Conservation (phyloP, 2,797 vertebrate genomes). For the Falco novaeseelandiae region DNA sequence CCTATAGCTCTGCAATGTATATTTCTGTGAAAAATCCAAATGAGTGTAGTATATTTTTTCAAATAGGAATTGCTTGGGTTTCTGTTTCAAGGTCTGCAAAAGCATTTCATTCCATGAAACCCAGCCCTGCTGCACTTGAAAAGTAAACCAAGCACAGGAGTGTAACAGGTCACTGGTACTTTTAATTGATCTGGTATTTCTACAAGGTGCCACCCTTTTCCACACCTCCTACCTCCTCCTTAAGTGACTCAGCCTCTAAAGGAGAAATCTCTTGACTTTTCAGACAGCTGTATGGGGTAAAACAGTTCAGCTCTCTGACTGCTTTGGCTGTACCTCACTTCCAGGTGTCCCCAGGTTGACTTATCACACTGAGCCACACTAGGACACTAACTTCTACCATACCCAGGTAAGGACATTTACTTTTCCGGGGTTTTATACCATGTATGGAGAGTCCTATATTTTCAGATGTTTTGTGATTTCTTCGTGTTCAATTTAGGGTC, state of each 20-base stretch:
- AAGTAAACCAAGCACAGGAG: slow-evolving; percentile 40
- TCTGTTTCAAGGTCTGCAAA: neutral
- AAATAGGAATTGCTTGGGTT: neutral
- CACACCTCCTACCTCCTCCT: slow-evolving; percentile 77
- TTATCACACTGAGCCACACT: neutral
- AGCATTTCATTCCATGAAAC: neutral
- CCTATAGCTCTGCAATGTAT: neutral
- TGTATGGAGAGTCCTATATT: neutral
- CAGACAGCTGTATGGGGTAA: slow-evolving; percentile 45
- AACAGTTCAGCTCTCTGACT: slow-evolving; percentile 7
- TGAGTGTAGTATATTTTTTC: neutral
- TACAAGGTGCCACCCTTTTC: slow-evolving; percentile 80
- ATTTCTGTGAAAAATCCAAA: slow-evolving; percentile 4
- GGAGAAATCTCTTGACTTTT: slow-evolving; percentile 67
- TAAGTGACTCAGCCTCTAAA: slow-evolving; percentile 75
- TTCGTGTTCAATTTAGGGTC: neutral
- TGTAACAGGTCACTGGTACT: slow-evolving; percentile 9
- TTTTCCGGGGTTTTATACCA: neutral
- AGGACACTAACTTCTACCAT: neutral
- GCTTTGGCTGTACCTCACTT: slow-evolving; percentile 12
- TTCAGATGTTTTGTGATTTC: neutral
- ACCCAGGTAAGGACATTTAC: slow-evolving; percentile 63
- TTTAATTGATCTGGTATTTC: slow-evolving; percentile 77
- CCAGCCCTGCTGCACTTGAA: slow-evolving; percentile 11
- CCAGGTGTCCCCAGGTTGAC: neutral